Evolutionary conservation across 2,888 invertebrate genomes (phyloP), one percentile per base, ranked within the genome.

Genomic region (Lycophotia porphyrea): DNA sequence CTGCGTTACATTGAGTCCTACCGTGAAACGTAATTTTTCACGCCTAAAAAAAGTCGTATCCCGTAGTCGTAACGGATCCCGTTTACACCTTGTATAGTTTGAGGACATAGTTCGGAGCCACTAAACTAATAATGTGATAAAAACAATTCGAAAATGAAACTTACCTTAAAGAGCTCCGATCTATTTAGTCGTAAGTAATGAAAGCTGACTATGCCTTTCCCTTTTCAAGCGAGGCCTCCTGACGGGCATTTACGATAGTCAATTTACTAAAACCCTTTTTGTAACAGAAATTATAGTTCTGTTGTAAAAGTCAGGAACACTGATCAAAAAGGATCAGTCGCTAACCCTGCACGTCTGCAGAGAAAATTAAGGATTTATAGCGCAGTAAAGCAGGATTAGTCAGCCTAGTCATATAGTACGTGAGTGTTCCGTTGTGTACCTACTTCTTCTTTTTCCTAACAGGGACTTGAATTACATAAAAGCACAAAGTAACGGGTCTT

Each of bases 171-270:
- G 39, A 47, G 9, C 5, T 34, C 39, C 24, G 67, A 69, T 47
- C 24, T 15, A 47, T 68, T 76, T 39, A 71, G 44, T 34, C 13
- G 31, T 70, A 66, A 58, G 86, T 76, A 74, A 78, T 77, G 67
- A 78, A 78, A 63, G 71, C 49, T 83, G 67, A 76, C 65, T 42
- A 36, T 21, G 61, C 39, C 60, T 77, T 76, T 63, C 36, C 66
- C 55, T 78, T 83, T 71, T 76, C 36, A 73, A 75, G 44, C 21
- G 49, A 42, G 69, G 5, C 42, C 9, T 27, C 34, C n/a, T 34
- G 66, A 55, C 2, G 55, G n/a, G 42, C 24, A 63, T 72, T 72
- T 65, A 31, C 36, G 36, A 67, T 58, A 73, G 3, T 34, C 24
- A 13, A 52, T 71, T 44, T 76, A 67, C 24, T 49, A 24, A 8